A percentile compares a stretch with the other conserved stretches of the same genome.
These are phyloP conservation scores for Drosophila stalkeri DNA, from an alignment of 2,888 invertebrate species.

Conservation along the genomic window DNA sequence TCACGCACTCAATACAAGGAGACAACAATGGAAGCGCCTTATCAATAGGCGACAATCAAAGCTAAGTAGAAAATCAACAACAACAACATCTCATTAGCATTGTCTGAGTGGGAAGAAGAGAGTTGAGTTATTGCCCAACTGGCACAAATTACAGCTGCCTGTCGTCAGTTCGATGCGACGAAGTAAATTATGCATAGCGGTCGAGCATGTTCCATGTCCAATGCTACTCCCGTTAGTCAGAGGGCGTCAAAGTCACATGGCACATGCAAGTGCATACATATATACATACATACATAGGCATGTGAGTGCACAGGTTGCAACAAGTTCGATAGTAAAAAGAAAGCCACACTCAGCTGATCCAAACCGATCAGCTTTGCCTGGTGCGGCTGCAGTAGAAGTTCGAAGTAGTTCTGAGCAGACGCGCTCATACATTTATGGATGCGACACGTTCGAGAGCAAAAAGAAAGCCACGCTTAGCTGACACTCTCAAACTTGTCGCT, in stretches of 20 bases:
- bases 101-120: slow-evolving; percentile 1
- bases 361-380: neutral
- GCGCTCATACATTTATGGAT: neutral
- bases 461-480: slow-evolving; percentile 1
- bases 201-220: slow-evolving; percentile 39
- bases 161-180: slow-evolving; percentile 22
- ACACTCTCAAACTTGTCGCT: slow-evolving; percentile 1
- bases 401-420: neutral
- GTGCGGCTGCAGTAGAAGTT: neutral
- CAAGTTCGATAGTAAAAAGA: slow-evolving; percentile 59
- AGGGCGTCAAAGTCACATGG: slow-evolving; percentile 22
- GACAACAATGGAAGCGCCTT: slow-evolving; percentile 52
- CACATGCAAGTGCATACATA: neutral
- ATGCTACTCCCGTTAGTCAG: slow-evolving; percentile 33
- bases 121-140: slow-evolving; percentile 40
- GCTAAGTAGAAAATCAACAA: neutral
- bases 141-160: slow-evolving; percentile 43
- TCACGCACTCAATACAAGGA: slow-evolving; percentile 29
- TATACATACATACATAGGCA: neutral
- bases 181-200: slow-evolving; percentile 32
- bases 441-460: neutral
- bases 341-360: slow-evolving; percentile 49
- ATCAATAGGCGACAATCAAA: neutral
- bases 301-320: slow-evolving; percentile 25
- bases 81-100: slow-evolving; percentile 16